Conservation (phyloP, 1,140 invertebrate genomes). For the Calephelis nemesis region DNA sequence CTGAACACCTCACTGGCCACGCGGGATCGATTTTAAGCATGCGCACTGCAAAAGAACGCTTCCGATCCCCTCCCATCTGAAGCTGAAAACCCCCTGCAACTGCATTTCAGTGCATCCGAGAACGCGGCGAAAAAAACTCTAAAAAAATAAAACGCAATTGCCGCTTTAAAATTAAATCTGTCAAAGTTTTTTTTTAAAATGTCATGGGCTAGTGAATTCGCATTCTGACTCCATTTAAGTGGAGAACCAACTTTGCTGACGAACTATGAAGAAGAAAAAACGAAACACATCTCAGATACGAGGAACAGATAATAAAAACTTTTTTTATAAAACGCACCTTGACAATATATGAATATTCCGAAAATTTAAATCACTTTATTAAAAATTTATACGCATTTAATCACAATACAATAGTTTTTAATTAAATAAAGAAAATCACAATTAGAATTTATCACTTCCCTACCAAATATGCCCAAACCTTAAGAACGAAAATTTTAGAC, state of each 20-base stretch:
- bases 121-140: slow-evolving; percentile 60
- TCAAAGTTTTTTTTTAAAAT: slow-evolving; percentile 34
- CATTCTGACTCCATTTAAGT: slow-evolving; percentile 25
- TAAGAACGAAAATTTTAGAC: slow-evolving; percentile 76
- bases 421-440: slow-evolving; percentile 28
- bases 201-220: slow-evolving; percentile 38
- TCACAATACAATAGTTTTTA: slow-evolving; percentile 45
- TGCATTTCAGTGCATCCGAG: slow-evolving; percentile 73
- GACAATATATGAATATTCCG: slow-evolving; percentile 61
- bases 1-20: slow-evolving; percentile 55
- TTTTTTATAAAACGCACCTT: slow-evolving; percentile 43
- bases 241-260: slow-evolving; percentile 36
- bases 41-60: slow-evolving; percentile 38
- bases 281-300: slow-evolving; percentile 40
- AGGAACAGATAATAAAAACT: slow-evolving; percentile 28
- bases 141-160: slow-evolving; percentile 41
- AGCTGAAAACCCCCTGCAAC: slow-evolving; percentile 62
- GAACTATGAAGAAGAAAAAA: slow-evolving; percentile 78
- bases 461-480: slow-evolving; percentile 62
- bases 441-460: slow-evolving; percentile 40
- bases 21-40: slow-evolving; percentile 68
- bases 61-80: slow-evolving; percentile 38
- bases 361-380: slow-evolving; percentile 57
- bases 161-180: slow-evolving; percentile 27
- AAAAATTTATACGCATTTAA: slow-evolving; percentile 70